Conservation (phyloP, 2,797 vertebrate genomes). For the Sebastes alutus region DNA sequence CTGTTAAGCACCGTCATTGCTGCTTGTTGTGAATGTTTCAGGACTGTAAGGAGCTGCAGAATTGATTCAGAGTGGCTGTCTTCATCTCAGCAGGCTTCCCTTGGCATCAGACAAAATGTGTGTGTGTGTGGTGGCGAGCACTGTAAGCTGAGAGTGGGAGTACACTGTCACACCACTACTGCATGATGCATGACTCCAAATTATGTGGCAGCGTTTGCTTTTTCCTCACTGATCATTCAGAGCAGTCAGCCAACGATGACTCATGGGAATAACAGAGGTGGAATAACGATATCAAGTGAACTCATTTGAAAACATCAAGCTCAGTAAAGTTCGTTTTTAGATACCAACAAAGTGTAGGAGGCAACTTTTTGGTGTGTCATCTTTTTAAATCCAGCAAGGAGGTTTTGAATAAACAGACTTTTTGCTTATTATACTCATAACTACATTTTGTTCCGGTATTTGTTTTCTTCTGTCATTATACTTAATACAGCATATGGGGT, state of each 20-base stretch:
- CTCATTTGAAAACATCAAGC: constrained; percentile 10
- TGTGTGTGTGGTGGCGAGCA: not conserved
- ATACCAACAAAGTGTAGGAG: not conserved
- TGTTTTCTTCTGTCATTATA: not conserved
- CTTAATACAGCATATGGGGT: constrained; percentile 33
- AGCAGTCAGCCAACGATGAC: constrained; percentile 36
- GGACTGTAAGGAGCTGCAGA: constrained; percentile 25
- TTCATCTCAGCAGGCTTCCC: constrained; percentile 48
- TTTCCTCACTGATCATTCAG: constrained; percentile 48
- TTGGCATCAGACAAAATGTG: constrained; percentile 9
- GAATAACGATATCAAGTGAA: constrained; percentile 44
- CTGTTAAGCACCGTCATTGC: constrained; percentile 17
- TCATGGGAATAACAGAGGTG: constrained; percentile 43
- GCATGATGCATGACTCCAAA: constrained; percentile 53
- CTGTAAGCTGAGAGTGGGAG: constrained; percentile 57
- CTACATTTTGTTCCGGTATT: not conserved
- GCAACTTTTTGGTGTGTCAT: not conserved
- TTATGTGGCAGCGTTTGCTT: constrained; percentile 51
- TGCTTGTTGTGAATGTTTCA: constrained; percentile 37
- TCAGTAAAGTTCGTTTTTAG: constrained; percentile 7
- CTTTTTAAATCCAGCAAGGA: not conserved
- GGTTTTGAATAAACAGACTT: not conserved
- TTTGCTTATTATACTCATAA: not conserved
- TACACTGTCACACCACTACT: constrained; percentile 51
- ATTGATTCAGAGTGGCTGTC: constrained; percentile 45